These are phyloP conservation scores for Arrhopalites spinosus DNA, from an alignment of 2,888 invertebrate species.

Conservation along the genomic window DNA sequence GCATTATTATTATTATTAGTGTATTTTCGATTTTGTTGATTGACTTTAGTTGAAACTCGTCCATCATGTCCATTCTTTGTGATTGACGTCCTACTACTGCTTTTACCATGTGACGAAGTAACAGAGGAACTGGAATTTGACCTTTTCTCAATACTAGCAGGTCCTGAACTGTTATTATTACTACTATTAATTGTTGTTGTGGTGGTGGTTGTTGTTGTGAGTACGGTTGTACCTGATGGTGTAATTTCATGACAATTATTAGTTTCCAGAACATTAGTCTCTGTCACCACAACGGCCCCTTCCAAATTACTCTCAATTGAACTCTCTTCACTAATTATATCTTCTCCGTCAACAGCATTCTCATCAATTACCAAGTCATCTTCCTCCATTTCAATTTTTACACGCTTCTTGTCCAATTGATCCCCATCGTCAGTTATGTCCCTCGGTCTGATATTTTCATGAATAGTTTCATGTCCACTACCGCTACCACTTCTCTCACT, in stretches of 20 bases:
- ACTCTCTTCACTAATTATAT: neutral
- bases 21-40: neutral
- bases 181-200: neutral
- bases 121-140: constrained; percentile 15
- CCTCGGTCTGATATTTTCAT: neutral
- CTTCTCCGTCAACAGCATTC: constrained; percentile 10
- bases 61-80: constrained; percentile 19
- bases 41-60: neutral
- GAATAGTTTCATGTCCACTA: neutral
- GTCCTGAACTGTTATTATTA: neutral
- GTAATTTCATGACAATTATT: neutral
- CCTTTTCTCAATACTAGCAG: neutral
- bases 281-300: neutral
- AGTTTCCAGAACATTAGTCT: neutral
- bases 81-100: neutral
- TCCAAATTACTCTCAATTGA: neutral
- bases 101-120: neutral
- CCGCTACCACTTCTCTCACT: constrained; percentile 7
- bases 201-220: neutral
- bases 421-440: constrained; percentile 12
- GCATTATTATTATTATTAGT: neutral
- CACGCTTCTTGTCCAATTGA: constrained; percentile 1
- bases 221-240: neutral
- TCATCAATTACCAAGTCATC: constrained; percentile 34
- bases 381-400: constrained; percentile 32